A percentile compares a stretch with the other conserved stretches of the same genome.
Conservation (phyloP, 2,797 vertebrate species). For the Sciurus carolinensis region DNA sequence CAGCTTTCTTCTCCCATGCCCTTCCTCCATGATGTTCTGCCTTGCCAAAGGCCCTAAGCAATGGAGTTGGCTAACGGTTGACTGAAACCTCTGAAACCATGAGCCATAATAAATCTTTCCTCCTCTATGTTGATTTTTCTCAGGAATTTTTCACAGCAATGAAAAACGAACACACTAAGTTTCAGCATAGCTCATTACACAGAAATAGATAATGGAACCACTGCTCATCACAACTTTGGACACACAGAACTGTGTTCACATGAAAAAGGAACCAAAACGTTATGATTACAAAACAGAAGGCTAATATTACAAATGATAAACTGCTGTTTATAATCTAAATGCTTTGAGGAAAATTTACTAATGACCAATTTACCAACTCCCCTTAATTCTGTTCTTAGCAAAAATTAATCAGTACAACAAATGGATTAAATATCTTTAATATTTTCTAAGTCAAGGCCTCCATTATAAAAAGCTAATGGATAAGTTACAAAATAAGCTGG, state of each 20-base stretch:
- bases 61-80: no score
- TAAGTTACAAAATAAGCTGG: not conserved
- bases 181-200: not conserved
- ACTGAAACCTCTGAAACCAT: no score
- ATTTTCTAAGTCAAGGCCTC: not conserved
- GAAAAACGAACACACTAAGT: not conserved
- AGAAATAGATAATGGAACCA: not conserved
- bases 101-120: no score
- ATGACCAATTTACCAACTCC: not conserved
- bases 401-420: slow-evolving; percentile 3
- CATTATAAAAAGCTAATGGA: not conserved
- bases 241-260: not conserved
- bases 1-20: no score
- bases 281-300: not conserved
- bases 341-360: not conserved
- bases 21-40: no score
- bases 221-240: not conserved
- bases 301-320: not conserved
- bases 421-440: not conserved
- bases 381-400: not conserved
- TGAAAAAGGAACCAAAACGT: not conserved
- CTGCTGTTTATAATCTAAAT: not conserved
- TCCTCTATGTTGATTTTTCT: no score
- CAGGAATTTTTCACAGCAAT: no score
- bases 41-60: no score